Base-by-base conservation (phyloP, 2,888 invertebrate genomes). In the Drosophila demipolita region DNA sequence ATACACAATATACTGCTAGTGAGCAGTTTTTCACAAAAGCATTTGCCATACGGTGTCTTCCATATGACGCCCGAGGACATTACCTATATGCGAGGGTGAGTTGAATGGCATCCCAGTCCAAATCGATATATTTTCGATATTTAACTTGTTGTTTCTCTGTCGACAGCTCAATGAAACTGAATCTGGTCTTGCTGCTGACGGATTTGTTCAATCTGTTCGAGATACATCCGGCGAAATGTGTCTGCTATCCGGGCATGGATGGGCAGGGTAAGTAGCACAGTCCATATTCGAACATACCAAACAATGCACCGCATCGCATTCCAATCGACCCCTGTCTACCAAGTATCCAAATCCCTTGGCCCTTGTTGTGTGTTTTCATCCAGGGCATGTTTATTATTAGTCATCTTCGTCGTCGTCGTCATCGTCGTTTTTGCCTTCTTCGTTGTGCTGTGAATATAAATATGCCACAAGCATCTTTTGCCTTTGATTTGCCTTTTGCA, bases 61-160 rank as follows among this genome's bases (percentile, higher is more conserved):
- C 98, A 98, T 93, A 96, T 99, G 95, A 95, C 96, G 93, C 97
- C 98, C n/a, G 98, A 99, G 93, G 99, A 99, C 93, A 96, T 99
- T 82, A 97, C 98, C 45, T 98, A 98, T 92, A 97, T 98, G 95
- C 95, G 97, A 93, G 97, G 97, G 96, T 97, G 92, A 93, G 94
- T 92, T 17, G 23, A 58, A 32, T 33, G 9, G 4, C 8, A 12
- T 42, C 3, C 3, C 33, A 2, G 8, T 15, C 6, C 4, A 17
- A 23, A 54, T 23, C 3, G 40, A 40, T 26, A 29, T 23, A 7
- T 45, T 4, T 20, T 12, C 23, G 12, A 11, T 23, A 20, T 15
- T 32, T 48, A 38, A 48, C 17, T 23, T 15, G n/a, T 32, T 54
- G 7, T 29, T 42, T 42, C 12, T 2, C 9, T 23, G 6, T 58